These are phyloP conservation scores for Mobula birostris DNA, from an alignment of 2,113 vertebrate species.

Conservation along the genomic window DNA sequence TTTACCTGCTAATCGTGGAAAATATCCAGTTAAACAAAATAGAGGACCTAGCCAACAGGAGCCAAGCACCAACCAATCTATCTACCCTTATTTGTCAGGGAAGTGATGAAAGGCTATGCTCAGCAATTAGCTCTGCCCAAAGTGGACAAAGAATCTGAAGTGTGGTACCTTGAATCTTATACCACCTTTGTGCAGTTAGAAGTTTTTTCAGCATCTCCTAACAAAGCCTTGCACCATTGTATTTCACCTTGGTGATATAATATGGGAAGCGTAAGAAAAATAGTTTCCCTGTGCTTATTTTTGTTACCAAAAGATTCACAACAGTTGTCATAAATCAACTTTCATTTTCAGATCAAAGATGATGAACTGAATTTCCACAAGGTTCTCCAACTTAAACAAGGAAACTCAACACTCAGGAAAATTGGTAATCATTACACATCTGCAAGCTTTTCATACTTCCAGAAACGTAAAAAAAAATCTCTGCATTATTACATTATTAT, in stretches of 20 bases:
- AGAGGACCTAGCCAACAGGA: no score
- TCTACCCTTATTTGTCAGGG: no score
- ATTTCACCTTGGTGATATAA: neutral
- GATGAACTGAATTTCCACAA: neutral
- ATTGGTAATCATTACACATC: neutral
- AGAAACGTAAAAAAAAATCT: neutral
- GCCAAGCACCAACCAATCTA: no score
- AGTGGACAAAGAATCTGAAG: no score
- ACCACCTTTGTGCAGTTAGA: neutral
- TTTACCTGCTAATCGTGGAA: no score
- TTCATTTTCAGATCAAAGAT: neutral
- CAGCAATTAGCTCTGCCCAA: no score
- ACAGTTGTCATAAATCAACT: neutral
- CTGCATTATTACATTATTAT: neutral
- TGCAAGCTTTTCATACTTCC: neutral
- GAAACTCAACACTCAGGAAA: neutral
- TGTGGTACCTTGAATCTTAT: no score
- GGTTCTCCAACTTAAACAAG: neutral
- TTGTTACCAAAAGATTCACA: neutral
- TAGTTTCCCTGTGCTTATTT: neutral
- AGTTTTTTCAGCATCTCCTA: neutral
- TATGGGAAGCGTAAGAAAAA: neutral
- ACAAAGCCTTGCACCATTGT: neutral
- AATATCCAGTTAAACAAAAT: no score
- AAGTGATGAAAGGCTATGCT: no score